Evolutionary conservation across 2,113 vertebrate species (phyloP), one percentile per base, ranked within the genome.

Genomic region (Pomatorhinus ruficollis): DNA sequence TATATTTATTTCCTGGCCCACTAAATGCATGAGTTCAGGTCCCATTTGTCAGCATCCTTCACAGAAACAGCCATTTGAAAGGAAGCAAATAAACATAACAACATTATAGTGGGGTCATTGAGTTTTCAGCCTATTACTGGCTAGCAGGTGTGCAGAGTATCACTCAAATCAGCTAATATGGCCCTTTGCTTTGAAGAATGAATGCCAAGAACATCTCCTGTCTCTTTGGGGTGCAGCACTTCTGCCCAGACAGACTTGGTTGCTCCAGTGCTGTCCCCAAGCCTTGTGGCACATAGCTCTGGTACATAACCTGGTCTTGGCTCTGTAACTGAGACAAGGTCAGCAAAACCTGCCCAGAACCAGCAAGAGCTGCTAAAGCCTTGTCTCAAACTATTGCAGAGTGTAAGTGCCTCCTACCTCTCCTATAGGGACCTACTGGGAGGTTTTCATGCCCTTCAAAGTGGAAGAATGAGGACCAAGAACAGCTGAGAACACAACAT

Each of bases 51-150:
- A 93, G 79, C 60, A 83, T 68, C 68, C 88, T 91, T 79, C 49
- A 0, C 24, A 78, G 84, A 37, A 78, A 50, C 12, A 3, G 56
- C 63, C 92, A 70, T 93, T 89, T 90, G 70, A 60, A 93, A 94
- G 96, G 96, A 96, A 96, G 93, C 56, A 95, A 96, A 95, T 86
- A 85, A 95, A 83, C 40, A 68, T 96, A 92, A 96, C 17, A 11
- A 49, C 5, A 4, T 97, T 96, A 93, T 10, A 2, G 0, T 15
- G 28, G 44, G 42, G 45, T 70, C 93, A 93, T 30, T 68, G 56
- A 66, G 83, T 84, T 96, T 91, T 71, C 61, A 64, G 57, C 52
- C 79, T 87, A 15, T 91, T 91, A 64, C 45, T 44, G 77, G 47
- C 60, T 75, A 66, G 56, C 88, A 86, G 47, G 92, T 91, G 85